Conservation (phyloP, 2,888 invertebrate genomes). For the Patella depressa region DNA sequence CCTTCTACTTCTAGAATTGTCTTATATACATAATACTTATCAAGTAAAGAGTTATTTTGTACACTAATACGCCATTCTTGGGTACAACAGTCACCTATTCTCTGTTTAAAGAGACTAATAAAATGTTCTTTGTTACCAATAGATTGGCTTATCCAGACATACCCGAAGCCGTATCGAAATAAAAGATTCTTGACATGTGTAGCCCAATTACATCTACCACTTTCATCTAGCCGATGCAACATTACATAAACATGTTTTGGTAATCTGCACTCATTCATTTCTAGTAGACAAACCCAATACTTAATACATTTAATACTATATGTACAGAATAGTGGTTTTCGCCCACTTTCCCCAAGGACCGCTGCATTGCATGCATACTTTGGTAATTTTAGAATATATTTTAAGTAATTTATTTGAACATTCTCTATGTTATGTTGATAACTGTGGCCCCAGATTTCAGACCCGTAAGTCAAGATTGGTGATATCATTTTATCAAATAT, state of each 20-base stretch:
- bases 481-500: too few species aligned
- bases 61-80: constrained; percentile 4
- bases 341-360: constrained; percentile 12
- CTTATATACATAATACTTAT: not conserved
- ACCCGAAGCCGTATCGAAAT: not conserved
- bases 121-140: not conserved
- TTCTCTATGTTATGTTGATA: not conserved
- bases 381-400: not conserved
- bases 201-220: not conserved
- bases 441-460: constrained; percentile 13
- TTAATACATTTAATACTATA: constrained; percentile 5
- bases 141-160: not conserved
- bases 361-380: not conserved
- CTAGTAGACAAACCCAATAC: not conserved
- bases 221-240: not conserved
- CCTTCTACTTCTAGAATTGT: not conserved
- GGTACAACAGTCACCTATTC: not conserved
- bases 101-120: not conserved
- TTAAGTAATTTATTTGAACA: constrained; percentile 2
- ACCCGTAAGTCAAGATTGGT: not conserved
- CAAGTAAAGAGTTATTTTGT: not conserved
- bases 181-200: not conserved
- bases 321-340: constrained; percentile 4
- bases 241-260: not conserved
- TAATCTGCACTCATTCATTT: not conserved